Conservation (phyloP, 2,888 invertebrate genomes). For the Melanostoma scalare region DNA sequence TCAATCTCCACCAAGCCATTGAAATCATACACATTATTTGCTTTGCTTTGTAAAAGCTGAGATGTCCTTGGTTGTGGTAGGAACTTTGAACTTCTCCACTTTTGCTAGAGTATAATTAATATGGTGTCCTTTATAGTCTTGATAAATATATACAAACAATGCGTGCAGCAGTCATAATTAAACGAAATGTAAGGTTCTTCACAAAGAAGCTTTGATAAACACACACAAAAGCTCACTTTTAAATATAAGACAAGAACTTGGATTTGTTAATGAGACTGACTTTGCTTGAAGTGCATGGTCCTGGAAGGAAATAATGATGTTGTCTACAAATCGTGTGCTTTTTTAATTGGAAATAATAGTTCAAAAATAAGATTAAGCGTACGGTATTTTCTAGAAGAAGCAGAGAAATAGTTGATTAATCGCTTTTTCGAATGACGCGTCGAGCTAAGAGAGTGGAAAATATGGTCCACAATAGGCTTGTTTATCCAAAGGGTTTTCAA, state of each 20-base stretch:
- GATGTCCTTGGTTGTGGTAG: not conserved
- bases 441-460: too few species aligned
- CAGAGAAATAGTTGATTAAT: too few species aligned
- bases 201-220: too few species aligned
- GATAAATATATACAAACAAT: not conserved
- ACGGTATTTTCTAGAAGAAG: too few species aligned
- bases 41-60: not conserved
- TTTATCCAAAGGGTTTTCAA: too few species aligned
- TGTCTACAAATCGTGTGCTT: not conserved
- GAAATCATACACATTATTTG: not conserved
- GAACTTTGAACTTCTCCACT: not conserved
- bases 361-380: too few species aligned
- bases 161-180: not conserved
- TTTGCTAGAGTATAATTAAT: not conserved
- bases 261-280: not conserved
- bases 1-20: not conserved
- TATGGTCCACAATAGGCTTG: too few species aligned
- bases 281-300: constrained; percentile 14
- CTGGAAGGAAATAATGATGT: constrained; percentile 47
- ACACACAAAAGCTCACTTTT: not conserved
- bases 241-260: not conserved
- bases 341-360: too few species aligned
- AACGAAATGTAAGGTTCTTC: not conserved
- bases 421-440: too few species aligned
- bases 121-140: not conserved